phyloP scores from a whole-genome alignment of 2,797 vertebrate species.

The Sebastes kiyomatsui region DNA sequence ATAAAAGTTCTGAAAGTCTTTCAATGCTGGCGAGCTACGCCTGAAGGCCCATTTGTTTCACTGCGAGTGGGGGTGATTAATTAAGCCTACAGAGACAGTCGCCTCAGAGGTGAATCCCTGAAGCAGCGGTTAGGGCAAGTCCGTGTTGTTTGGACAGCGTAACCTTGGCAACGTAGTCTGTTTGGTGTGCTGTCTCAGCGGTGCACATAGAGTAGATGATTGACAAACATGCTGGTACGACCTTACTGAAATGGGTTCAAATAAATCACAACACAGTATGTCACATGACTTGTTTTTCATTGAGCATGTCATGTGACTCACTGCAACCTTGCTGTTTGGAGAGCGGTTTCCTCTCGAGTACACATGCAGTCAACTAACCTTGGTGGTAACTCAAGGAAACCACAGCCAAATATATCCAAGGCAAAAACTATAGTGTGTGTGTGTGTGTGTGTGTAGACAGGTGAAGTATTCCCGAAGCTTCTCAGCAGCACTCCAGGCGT shows the following conservation, averaged over 20 bases:
- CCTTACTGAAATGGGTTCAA: neutral
- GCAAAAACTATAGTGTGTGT: conserved; percentile 1
- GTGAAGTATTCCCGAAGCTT: conserved; percentile 55
- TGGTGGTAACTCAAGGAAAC: conserved; percentile 48
- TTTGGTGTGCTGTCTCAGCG: conserved; percentile 13
- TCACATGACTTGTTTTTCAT: neutral
- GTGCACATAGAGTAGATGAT: neutral
- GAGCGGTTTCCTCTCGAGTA: conserved; percentile 31
- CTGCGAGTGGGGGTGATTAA: conserved; percentile 66
- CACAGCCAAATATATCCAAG: conserved; percentile 42
- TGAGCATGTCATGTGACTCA: conserved; percentile 8
- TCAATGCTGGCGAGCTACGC: conserved; percentile 38
- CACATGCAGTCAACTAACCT: conserved; percentile 40
- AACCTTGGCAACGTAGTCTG: conserved; percentile 39
- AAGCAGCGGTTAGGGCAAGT: conserved; percentile 31
- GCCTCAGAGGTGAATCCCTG: conserved; percentile 45
- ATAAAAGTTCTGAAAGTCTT: conserved; percentile 53
- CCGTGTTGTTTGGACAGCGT: conserved; percentile 50
- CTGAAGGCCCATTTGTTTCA: conserved; percentile 59
- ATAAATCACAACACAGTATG: neutral
- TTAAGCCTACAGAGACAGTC: conserved; percentile 61
- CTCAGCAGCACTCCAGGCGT: conserved; percentile 51
- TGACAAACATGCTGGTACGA: conserved; percentile 8
- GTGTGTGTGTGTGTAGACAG: conserved; percentile 8
- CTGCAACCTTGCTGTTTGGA: conserved; percentile 43